A percentile compares a stretch with the other conserved stretches of the same genome.
These are phyloP conservation scores for Liopterus haemorrhoidalis DNA, from an alignment of 2,888 invertebrate species.

Conservation along the genomic window DNA sequence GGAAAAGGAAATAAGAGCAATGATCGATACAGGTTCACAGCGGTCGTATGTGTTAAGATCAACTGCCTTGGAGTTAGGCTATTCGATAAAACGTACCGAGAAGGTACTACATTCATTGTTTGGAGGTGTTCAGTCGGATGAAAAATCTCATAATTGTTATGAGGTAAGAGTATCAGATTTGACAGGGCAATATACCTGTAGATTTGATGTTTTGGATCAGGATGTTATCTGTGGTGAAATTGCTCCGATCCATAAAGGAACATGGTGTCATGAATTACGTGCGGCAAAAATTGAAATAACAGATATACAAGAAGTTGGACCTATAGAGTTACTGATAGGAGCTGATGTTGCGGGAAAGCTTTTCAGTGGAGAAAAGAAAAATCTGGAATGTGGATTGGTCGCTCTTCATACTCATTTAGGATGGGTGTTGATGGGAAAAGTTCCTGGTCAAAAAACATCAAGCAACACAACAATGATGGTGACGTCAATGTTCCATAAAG, in stretches of 20 bases:
- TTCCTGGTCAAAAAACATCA: neutral
- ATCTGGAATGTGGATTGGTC: constrained; percentile 21
- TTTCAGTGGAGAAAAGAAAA: constrained; percentile 19
- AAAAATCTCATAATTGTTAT: constrained; percentile 14
- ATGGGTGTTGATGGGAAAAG: constrained; percentile 26
- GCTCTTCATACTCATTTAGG: constrained; percentile 27
- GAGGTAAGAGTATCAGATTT: neutral
- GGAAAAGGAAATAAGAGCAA: constrained; percentile 1
- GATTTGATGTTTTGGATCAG: constrained; percentile 14
- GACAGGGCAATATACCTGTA: neutral
- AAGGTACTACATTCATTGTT: constrained; percentile 4
- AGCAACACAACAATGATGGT: constrained; percentile 6
- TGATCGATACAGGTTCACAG: constrained; percentile 8
- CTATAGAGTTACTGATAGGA: constrained; percentile 23
- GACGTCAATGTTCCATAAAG: constrained; percentile 17
- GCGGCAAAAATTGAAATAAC: neutral
- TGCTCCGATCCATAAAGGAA: neutral
- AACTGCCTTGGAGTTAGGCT: neutral
- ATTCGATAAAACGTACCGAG: neutral
- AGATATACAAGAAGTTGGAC: constrained; percentile 7
- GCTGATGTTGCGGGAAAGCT: constrained; percentile 22
- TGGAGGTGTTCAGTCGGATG: constrained; percentile 17
- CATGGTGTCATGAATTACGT: constrained; percentile 8
- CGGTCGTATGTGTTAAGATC: constrained; percentile 3
- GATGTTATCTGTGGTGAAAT: constrained; percentile 3